These are phyloP conservation scores for Hydrophis major DNA, from an alignment of 2,797 vertebrate species.

Conservation along the genomic window DNA sequence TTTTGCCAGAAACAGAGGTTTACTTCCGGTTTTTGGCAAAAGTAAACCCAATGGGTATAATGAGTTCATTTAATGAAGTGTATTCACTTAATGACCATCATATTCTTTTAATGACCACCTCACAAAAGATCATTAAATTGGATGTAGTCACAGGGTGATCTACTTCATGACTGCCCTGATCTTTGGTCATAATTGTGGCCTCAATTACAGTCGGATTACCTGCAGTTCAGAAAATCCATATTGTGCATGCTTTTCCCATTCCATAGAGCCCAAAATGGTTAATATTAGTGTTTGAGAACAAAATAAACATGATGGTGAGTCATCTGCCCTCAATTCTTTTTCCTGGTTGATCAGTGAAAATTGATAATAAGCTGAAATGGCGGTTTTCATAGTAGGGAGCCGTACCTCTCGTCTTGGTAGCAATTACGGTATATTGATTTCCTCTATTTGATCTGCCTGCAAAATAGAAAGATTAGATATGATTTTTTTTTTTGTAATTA, in stretches of 20 bases:
- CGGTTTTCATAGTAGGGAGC: background rate
- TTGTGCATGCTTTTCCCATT: background rate
- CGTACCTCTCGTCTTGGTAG: background rate
- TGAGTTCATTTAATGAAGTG: background rate
- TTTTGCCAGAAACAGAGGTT: background rate
- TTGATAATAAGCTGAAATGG: background rate
- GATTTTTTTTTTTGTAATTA: background rate
- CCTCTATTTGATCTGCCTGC: background rate
- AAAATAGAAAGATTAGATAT: background rate
- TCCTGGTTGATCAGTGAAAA: background rate
- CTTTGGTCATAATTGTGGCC: background rate
- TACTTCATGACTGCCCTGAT: background rate
- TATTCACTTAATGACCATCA: background rate
- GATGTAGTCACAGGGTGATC: background rate
- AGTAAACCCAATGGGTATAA: background rate
- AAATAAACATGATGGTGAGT: background rate
- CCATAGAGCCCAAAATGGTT: background rate
- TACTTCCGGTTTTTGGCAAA: background rate
- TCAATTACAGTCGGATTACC: background rate
- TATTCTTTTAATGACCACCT: background rate
- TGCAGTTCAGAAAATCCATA: background rate
- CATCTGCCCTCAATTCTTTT: background rate
- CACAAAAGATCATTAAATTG: background rate
- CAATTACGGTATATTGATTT: background rate
- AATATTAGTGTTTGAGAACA: background rate